These are phyloP conservation scores for Drosophila anomelani DNA, from an alignment of 2,888 invertebrate genomes.

Conservation along the genomic window DNA sequence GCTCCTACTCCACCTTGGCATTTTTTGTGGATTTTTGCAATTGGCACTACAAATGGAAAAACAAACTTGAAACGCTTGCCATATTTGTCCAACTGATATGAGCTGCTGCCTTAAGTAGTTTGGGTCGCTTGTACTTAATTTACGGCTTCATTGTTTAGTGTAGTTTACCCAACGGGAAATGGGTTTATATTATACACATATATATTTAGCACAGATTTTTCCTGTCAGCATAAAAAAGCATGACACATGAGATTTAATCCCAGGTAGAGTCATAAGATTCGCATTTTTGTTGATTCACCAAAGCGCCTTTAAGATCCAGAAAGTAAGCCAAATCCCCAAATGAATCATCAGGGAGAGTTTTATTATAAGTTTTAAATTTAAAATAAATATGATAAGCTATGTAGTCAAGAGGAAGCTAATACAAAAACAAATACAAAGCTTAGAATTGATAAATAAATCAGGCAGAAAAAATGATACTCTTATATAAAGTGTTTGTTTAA, in stretches of 20 bases:
- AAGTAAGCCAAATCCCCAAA: not conserved
- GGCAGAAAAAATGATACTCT: too few relatives aligned
- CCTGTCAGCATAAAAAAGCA: conserved; percentile 25
- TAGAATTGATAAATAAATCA: not conserved
- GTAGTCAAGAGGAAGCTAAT: not conserved
- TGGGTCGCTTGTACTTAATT: not conserved
- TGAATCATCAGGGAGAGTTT: conserved; percentile 21
- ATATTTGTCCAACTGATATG: conserved; percentile 36
- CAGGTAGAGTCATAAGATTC: conserved; percentile 26
- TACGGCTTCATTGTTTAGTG: conserved; percentile 16
- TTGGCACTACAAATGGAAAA: conserved; percentile 35
- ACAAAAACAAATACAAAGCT: not conserved
- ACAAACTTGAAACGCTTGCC: conserved; percentile 6
- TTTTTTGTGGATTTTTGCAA: conserved; percentile 44
- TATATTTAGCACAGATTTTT: conserved; percentile 3
- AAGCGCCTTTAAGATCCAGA: conserved; percentile 14
- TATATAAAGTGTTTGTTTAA: not conserved
- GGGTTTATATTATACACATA: not conserved
- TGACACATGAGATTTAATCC: conserved; percentile 24
- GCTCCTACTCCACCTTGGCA: conserved; percentile 6
- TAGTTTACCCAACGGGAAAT: conserved; percentile 4
- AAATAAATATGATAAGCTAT: conserved; percentile 1
- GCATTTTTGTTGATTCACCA: conserved; percentile 23
- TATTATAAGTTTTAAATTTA: not conserved
- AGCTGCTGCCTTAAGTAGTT: conserved; percentile 13